A percentile compares a stretch with the other conserved stretches of the same genome.
Conservation (phyloP, 2,888 invertebrate genomes). For the Camponotus fellah region DNA sequence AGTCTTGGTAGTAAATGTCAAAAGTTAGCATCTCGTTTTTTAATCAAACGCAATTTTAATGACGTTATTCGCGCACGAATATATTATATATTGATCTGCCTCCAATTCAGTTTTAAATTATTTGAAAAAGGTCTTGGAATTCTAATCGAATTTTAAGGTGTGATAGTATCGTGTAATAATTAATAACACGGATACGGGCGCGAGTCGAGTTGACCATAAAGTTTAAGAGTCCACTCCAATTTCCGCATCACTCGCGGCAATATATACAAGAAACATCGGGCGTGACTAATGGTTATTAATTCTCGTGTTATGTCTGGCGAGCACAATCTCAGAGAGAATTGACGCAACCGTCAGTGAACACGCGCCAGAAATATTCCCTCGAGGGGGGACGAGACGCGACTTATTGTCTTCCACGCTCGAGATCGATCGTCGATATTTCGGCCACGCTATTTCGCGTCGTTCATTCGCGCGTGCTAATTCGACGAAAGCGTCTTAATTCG, state of each 20-base stretch:
- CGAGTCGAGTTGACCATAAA: constrained; percentile 29
- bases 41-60: not conserved
- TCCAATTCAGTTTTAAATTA: not conserved
- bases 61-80: not conserved
- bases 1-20: not conserved
- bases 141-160: not conserved
- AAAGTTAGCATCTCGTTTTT: not conserved
- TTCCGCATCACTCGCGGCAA: constrained; percentile 40
- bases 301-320: constrained; percentile 47
- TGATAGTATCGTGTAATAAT: not conserved
- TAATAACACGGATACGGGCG: constrained; percentile 13
- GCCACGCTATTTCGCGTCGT: not conserved
- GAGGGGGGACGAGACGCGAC: not conserved
- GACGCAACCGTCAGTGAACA: constrained; percentile 47
- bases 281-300: constrained; percentile 56
- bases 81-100: not conserved
- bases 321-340: constrained; percentile 34
- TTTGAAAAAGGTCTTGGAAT: not conserved
- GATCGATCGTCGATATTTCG: constrained; percentile 26
- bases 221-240: constrained; percentile 42
- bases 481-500: not conserved
- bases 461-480: not conserved
- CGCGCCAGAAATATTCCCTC: constrained; percentile 46
- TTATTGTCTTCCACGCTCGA: not conserved
- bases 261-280: constrained; percentile 38